phyloP scores from a whole-genome alignment of 2,113 vertebrate species.

The Dolichallabes microphthalmus region DNA sequence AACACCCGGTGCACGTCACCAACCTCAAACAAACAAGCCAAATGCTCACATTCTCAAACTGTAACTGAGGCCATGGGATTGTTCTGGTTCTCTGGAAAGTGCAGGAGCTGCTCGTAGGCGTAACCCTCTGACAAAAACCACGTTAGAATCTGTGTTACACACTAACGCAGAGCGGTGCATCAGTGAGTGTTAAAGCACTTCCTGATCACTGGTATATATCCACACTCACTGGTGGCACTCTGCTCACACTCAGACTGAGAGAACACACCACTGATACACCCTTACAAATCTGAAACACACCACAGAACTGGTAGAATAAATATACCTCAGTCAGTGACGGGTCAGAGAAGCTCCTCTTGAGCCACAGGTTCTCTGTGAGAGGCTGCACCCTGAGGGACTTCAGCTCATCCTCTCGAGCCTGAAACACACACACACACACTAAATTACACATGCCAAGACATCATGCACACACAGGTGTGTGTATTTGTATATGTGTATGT shows the following conservation, averaged over 20 bases:
- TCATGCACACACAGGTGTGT: not conserved
- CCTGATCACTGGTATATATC: not conserved
- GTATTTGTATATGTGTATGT: no score
- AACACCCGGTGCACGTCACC: constrained; percentile 15
- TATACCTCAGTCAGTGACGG: constrained; percentile 61
- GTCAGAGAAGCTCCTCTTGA: constrained; percentile 70
- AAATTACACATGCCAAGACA: not conserved
- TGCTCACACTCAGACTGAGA: not conserved
- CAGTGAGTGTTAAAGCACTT: not conserved
- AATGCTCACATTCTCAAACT: constrained; percentile 64
- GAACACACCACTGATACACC: not conserved
- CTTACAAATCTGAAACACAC: not conserved
- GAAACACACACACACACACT: constrained; percentile 1
- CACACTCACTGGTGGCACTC: not conserved
- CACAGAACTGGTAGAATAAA: not conserved
- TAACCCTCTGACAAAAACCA: constrained; percentile 54
- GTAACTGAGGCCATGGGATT: constrained; percentile 62
- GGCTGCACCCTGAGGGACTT: constrained; percentile 62
- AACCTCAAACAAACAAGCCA: constrained; percentile 15
- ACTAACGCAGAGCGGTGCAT: not conserved
- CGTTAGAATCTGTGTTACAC: not conserved
- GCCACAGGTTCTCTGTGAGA: constrained; percentile 71
- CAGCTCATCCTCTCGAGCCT: constrained; percentile 71
- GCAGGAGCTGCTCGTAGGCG: constrained; percentile 29
- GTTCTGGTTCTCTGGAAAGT: constrained; percentile 45